Base-by-base conservation (phyloP, 2,888 invertebrate genomes). In the Willowsia nigromaculata region DNA sequence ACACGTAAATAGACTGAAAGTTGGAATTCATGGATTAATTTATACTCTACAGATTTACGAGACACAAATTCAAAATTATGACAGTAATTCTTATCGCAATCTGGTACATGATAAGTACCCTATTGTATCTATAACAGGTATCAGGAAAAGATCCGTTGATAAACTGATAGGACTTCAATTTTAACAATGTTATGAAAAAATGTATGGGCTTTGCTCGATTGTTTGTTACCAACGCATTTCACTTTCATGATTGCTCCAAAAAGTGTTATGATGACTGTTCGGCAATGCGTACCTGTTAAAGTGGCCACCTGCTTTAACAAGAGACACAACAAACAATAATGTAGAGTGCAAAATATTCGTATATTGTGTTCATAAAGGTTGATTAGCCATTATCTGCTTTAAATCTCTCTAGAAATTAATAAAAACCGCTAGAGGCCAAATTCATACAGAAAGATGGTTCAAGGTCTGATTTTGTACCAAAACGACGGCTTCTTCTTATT, bases 41-140 rank as follows among this genome's bases (percentile, higher is more conserved):
- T 74, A 74, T 74, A 30, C 74, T 27, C 0, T n/a, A 50, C 47
- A 74, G 7, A 74, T 47, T 74, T 74, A 74, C 18, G 27, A 74
- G 27, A 43, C 47, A 13, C 18, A 47, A 74, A n/a, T 74, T 47
- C 2, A 43, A 74, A 74, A 47, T 74, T 74, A 74, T 43, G 25
- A 25, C 74, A 47, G n/a, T 25, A 74, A 27, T 43, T 74, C 18
- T 74, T 74, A 50, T 74, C 74, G 47, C 9, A 22, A 71, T 71
- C 40, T 30, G 74, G n/a, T 74, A n/a, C 3, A n/a, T 33, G 65
- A 37, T 37, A 18, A 27, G 7, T 59, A 4, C 9, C 25, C 6
- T 18, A 7, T n/a, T n/a, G 18, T 53, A 53, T 53, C 18, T 53
- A 53, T 53, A n/a, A n/a, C n/a, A n/a, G n/a, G n/a, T n/a, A n/a